phyloP scores from a whole-genome alignment of 2,113 vertebrate species.

The Rhea americana region DNA sequence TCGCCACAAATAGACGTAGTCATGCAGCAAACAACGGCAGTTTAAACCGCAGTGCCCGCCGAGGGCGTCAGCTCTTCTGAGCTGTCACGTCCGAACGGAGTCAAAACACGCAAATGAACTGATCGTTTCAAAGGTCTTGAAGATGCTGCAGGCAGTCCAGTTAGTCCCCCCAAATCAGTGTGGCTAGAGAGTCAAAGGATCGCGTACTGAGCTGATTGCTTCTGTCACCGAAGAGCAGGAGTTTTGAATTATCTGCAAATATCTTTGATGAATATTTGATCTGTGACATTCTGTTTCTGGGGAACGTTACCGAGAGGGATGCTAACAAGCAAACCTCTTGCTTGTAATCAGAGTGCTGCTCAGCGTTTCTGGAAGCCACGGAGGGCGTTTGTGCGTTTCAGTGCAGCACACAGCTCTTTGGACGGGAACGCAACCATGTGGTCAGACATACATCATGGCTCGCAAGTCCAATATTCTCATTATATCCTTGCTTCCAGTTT shows the following conservation, averaged over 20 bases:
- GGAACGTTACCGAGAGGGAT: neutral
- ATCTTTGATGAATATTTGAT: slow-evolving; percentile 70
- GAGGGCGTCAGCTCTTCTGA: neutral
- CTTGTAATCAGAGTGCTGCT: neutral
- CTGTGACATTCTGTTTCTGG: slow-evolving; percentile 15
- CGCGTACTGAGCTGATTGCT: neutral
- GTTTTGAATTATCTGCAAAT: slow-evolving; percentile 65
- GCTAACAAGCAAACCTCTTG: neutral
- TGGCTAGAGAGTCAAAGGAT: neutral
- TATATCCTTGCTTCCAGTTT: neutral
- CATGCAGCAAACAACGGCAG: slow-evolving; percentile 3
- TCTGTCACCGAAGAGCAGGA: slow-evolving; percentile 14
- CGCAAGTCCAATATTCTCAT: neutral
- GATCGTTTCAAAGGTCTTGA: slow-evolving; percentile 6
- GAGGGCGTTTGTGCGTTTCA: neutral
- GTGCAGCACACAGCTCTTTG: neutral
- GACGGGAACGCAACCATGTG: neutral
- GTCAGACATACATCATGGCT: neutral
- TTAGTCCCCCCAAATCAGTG: neutral
- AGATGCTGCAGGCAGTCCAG: neutral
- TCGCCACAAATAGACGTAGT: neutral
- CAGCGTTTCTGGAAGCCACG: neutral
- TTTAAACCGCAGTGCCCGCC: neutral
- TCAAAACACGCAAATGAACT: neutral
- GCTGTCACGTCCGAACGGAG: neutral